Conservation (phyloP, 1,140 invertebrate species). For the Caenorhabditis tropicalis region DNA sequence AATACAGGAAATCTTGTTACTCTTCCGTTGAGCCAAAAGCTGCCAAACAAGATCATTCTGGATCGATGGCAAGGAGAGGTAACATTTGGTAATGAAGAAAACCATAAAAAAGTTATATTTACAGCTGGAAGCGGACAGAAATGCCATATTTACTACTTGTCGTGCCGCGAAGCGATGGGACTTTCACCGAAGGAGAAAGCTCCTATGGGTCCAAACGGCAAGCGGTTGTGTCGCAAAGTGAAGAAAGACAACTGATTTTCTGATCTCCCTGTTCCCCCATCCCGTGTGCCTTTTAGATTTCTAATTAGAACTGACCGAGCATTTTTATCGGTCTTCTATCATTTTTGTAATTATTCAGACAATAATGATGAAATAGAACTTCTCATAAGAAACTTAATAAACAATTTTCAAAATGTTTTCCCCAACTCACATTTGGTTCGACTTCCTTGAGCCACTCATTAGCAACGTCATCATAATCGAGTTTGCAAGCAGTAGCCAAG, state of each 20-base stretch:
- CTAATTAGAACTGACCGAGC: conserved; percentile 15
- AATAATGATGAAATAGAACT: conserved; percentile 47
- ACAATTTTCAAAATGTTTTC: neutral
- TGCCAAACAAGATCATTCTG: conserved; percentile 39
- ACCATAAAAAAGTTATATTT: neutral
- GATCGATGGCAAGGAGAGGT: conserved; percentile 29
- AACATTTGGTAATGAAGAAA: too few species aligned
- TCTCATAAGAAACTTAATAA: neutral
- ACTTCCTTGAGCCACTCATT: conserved; percentile 89
- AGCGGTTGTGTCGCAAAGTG: conserved; percentile 62
- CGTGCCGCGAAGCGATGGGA: conserved; percentile 60
- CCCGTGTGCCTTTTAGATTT: conserved; percentile 25
- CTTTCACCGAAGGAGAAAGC: conserved; percentile 60
- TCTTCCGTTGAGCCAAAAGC: conserved; percentile 47
- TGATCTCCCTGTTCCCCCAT: conserved; percentile 44
- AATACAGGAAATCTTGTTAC: conserved; percentile 36
- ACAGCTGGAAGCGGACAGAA: conserved; percentile 15
- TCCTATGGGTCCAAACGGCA: conserved; percentile 61
- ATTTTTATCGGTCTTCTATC: neutral
- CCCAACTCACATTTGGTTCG: conserved; percentile 81
- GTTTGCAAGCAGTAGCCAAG: conserved; percentile 84
- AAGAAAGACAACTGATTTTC: conserved; percentile 50
- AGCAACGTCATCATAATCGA: conserved; percentile 89
- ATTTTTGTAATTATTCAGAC: conserved; percentile 51
- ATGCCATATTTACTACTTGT: conserved; percentile 54